A percentile compares a stretch with the other conserved stretches of the same genome.
These are phyloP conservation scores for Drosophila neotestacea DNA, from an alignment of 2,888 invertebrate genomes.

Conservation along the genomic window DNA sequence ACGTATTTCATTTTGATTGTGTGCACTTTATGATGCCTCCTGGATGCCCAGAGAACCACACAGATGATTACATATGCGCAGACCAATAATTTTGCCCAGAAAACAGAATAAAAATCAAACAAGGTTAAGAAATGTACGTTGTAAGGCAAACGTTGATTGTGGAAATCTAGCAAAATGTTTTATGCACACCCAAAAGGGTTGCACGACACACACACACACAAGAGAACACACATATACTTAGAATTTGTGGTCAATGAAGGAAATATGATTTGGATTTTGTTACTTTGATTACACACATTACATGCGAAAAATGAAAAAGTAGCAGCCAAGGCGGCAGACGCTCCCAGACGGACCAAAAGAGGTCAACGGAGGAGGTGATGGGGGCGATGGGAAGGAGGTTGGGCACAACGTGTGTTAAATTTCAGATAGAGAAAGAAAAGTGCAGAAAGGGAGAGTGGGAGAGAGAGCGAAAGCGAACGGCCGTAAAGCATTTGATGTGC, in stretches of 20 bases:
- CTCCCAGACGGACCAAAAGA: conserved; percentile 49
- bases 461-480: conserved; percentile 19
- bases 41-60: conserved; percentile 39
- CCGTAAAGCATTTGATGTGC: conserved; percentile 75
- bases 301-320: conserved; percentile 76
- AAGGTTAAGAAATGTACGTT: conserved; percentile 78
- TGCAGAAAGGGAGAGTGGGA: not conserved
- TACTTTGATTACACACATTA: conserved; percentile 82
- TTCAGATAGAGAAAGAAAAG: conserved; percentile 36
- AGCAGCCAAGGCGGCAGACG: conserved; percentile 51
- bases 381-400: not conserved
- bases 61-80: conserved; percentile 82
- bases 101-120: conserved; percentile 72
- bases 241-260: conserved; percentile 83
- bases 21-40: conserved; percentile 74
- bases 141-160: conserved; percentile 70
- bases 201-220: conserved; percentile 28
- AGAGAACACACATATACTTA: conserved; percentile 30
- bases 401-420: conserved; percentile 71
- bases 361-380: conserved; percentile 54
- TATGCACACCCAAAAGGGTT: conserved; percentile 72
- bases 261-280: conserved; percentile 84
- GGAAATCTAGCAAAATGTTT: conserved; percentile 74
- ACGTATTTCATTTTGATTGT: conserved; percentile 77
- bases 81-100: conserved; percentile 80